phyloP scores from a whole-genome alignment of 2,113 vertebrate species.

The Phoxinus phoxinus region DNA sequence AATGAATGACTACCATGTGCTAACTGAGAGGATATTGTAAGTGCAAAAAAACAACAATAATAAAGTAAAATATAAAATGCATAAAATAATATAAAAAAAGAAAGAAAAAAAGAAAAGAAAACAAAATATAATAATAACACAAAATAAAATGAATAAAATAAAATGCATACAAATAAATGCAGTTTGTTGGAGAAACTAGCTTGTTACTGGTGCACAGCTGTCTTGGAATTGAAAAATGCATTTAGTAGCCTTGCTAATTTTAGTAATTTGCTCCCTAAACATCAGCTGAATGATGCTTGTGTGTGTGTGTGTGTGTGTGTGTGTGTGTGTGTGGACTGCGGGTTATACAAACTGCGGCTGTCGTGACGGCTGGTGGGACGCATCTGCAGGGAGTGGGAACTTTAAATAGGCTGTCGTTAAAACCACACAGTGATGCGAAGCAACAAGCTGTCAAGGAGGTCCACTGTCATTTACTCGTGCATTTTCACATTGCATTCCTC shows the following conservation, averaged over 20 bases:
- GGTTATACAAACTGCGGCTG: slow-evolving; percentile 3
- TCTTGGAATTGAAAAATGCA: neutral
- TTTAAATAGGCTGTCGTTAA: neutral
- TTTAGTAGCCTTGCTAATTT: slow-evolving; percentile 7
- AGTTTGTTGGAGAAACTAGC: neutral
- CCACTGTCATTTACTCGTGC: slow-evolving; percentile 52
- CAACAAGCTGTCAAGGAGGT: slow-evolving; percentile 58
- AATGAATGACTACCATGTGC: neutral
- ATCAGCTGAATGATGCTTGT: neutral
- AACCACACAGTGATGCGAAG: slow-evolving; percentile 23
- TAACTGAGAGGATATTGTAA: neutral
- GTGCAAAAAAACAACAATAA: no score
- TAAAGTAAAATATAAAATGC: no score
- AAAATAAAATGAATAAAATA: neutral
- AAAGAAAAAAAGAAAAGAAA: neutral
- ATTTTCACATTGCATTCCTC: neutral
- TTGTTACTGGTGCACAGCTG: neutral
- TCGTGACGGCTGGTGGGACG: neutral
- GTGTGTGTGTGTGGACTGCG: neutral
- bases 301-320: neutral
- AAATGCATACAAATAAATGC: neutral
- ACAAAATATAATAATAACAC: neutral
- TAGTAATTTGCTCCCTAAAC: slow-evolving; percentile 6
- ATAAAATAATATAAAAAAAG: no score
- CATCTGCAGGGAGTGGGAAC: slow-evolving; percentile 39